These are phyloP conservation scores for Nymphalis c-album DNA, from an alignment of 2,888 invertebrate genomes.

Conservation along the genomic window DNA sequence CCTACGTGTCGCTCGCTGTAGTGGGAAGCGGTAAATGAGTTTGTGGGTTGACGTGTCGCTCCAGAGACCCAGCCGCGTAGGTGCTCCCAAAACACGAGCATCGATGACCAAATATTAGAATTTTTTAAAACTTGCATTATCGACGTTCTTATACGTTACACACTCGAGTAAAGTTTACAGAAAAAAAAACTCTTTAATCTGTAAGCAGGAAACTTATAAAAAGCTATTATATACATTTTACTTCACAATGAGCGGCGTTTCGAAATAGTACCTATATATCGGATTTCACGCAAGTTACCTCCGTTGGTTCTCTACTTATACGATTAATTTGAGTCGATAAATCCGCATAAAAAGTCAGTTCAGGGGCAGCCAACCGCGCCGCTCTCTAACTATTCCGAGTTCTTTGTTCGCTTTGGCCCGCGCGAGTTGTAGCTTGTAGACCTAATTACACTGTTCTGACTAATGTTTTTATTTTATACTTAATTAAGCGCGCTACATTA, in stretches of 20 bases:
- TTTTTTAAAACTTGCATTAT: background rate
- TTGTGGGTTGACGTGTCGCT: constrained; percentile 66
- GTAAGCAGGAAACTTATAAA: background rate
- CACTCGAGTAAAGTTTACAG: background rate
- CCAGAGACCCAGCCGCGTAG: constrained; percentile 58
- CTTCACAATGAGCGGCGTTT: constrained; percentile 36
- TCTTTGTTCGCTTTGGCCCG: constrained; percentile 65
- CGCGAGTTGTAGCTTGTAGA: constrained; percentile 41
- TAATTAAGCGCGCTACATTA: constrained; percentile 37
- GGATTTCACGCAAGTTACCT: constrained; percentile 76
- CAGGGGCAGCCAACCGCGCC: constrained; percentile 71
- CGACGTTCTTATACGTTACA: no score
- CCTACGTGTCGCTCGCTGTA: constrained; percentile 67
- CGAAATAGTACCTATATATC: constrained; percentile 69
- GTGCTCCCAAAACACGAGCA: constrained; percentile 42
- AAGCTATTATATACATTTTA: background rate
- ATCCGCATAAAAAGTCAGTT: constrained; percentile 77
- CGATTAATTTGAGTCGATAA: constrained; percentile 81
- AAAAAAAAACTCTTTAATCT: background rate
- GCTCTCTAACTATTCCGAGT: constrained; percentile 69
- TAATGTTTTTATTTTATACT: constrained; percentile 59
- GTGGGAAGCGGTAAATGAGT: constrained; percentile 68
- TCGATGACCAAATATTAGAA: background rate
- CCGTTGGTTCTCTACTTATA: constrained; percentile 72
- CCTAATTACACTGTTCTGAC: constrained; percentile 46